Evolutionary conservation across 2,113 vertebrate species (phyloP).

Genomic region (Menidia beryllina): DNA sequence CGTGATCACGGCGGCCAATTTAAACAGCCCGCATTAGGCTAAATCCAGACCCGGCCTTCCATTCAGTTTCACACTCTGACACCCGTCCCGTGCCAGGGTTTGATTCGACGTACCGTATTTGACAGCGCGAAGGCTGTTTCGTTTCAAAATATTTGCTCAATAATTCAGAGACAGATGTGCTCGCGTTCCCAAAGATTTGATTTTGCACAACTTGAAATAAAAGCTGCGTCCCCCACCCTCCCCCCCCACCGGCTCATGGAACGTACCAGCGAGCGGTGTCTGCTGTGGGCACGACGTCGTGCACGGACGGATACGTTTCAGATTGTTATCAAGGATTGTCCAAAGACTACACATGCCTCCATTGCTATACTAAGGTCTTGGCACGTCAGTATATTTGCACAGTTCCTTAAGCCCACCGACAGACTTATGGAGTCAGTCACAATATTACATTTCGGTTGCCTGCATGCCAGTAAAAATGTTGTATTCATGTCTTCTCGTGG

Average conservation of each 20-base stretch:
- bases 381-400: constrained; percentile 67
- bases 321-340: constrained; percentile 78
- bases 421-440: constrained; percentile 61
- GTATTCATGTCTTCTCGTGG: constrained; percentile 55
- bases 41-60: constrained; percentile 14
- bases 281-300: constrained; percentile 66
- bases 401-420: constrained; percentile 60
- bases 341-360: constrained; percentile 77
- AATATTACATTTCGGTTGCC: constrained; percentile 56
- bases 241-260: constrained; percentile 56
- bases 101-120: constrained; percentile 66
- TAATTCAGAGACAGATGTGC: constrained; percentile 77
- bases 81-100: constrained; percentile 29
- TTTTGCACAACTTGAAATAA: constrained; percentile 67
- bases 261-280: constrained; percentile 59
- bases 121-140: constrained; percentile 72
- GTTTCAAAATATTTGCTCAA: constrained; percentile 78
- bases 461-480: constrained; percentile 72
- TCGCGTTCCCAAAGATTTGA: constrained; percentile 68
- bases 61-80: constrained; percentile 56
- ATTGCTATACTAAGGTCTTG: constrained; percentile 66
- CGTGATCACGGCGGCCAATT: constrained; percentile 20
- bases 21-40: constrained; percentile 22
- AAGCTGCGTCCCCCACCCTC: constrained; percentile 56
- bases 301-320: constrained; percentile 66